Evolutionary conservation across 1,140 invertebrate genomes (phyloP).

Genomic region (Psix sp.): DNA sequence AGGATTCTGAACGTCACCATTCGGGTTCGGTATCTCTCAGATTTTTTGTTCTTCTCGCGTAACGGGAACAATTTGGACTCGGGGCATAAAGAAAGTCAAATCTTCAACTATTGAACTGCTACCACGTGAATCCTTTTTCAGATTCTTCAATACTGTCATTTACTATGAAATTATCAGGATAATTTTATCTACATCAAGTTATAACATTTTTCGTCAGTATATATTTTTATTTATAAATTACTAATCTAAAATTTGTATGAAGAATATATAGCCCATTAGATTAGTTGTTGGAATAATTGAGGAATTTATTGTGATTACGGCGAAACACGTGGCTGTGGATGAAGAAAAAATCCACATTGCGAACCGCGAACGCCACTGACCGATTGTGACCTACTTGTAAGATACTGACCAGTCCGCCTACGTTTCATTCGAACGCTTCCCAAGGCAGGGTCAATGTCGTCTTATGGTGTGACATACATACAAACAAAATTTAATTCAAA

Average conservation of each 20-base stretch:
- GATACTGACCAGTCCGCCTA: conserved; percentile 73
- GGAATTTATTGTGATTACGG: conserved; percentile 23
- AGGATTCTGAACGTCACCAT: conserved; percentile 3
- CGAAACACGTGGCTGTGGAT: conserved; percentile 15
- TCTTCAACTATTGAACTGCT: conserved; percentile 17
- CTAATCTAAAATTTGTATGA: too few relatives aligned
- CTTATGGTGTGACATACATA: conserved; percentile 46
- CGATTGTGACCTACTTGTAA: conserved; percentile 69
- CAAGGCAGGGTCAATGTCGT: conserved; percentile 74
- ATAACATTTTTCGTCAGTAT: conserved; percentile 6
- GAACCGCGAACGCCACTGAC: conserved; percentile 64
- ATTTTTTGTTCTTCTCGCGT: too few relatives aligned
- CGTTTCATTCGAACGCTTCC: conserved; percentile 64
- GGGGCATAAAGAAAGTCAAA: conserved; percentile 37
- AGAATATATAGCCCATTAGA: too few relatives aligned
- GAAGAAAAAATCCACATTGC: conserved; percentile 52
- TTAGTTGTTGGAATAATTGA: too few relatives aligned
- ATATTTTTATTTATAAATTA: conserved; percentile 8
- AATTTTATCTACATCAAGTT: conserved; percentile 25
- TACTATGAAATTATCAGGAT: conserved; percentile 15
- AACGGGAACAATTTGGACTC: too few relatives aligned
- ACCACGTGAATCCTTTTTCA: conserved; percentile 27
- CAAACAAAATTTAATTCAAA: conserved; percentile 10
- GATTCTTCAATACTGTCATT: conserved; percentile 13
- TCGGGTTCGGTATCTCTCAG: conserved; percentile 10